Evolutionary conservation across 2,888 invertebrate species (phyloP).

Genomic region (Oxystoma pomonae): DNA sequence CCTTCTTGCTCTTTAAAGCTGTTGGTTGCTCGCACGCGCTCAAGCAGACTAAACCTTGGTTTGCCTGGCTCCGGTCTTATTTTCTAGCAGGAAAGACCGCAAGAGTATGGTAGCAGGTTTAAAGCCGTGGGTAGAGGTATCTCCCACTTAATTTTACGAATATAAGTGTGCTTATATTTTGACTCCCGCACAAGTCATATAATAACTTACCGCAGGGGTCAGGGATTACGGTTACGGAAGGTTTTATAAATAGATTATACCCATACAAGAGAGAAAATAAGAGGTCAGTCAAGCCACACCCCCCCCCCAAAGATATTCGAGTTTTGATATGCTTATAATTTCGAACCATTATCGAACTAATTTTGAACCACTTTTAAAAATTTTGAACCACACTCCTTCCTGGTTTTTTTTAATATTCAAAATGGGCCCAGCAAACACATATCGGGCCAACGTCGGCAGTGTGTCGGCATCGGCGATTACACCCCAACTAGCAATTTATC

Average conservation of each 20-base stretch:
- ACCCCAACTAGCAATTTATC: too few species aligned
- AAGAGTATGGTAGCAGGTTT: neutral
- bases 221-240: neutral
- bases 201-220: neutral
- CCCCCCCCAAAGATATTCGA: too few species aligned
- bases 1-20: neutral
- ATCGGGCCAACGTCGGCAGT: too few species aligned
- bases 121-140: conserved; percentile 2
- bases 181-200: conserved; percentile 21
- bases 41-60: neutral
- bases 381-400: too few species aligned
- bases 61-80: neutral
- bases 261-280: too few species aligned
- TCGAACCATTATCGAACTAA: too few species aligned
- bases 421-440: too few species aligned
- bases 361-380: too few species aligned
- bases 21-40: neutral
- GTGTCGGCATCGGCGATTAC: too few species aligned
- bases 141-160: conserved; percentile 15
- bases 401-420: too few species aligned
- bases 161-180: conserved; percentile 10
- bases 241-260: neutral
- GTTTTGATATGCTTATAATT: too few species aligned
- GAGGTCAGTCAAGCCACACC: too few species aligned
- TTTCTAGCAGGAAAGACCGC: neutral